These are phyloP conservation scores for Rafetus swinhoei DNA, from an alignment of 2,113 vertebrate species.

Conservation along the genomic window DNA sequence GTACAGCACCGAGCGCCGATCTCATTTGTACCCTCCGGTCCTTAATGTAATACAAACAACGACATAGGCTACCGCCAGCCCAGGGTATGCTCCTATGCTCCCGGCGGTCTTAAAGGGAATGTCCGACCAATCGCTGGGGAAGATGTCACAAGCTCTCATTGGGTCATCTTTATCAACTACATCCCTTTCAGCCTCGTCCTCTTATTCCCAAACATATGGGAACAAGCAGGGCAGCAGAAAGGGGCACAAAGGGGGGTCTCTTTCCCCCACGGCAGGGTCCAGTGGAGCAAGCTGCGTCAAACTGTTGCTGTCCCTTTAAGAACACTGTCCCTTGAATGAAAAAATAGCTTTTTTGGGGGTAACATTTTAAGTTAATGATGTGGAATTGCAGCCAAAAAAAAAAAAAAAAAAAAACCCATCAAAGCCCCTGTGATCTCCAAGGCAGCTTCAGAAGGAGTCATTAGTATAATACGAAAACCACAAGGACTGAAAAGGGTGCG, in stretches of 20 bases:
- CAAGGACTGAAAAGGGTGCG: not conserved
- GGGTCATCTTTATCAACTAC: not conserved
- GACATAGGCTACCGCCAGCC: not conserved
- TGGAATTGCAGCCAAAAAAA: not conserved
- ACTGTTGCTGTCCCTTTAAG: not conserved
- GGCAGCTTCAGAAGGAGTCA: not conserved
- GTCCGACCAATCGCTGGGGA: not conserved
- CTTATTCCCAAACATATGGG: not conserved
- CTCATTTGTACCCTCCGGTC: not conserved
- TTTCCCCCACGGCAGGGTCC: not conserved
- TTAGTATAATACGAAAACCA: accelerated
- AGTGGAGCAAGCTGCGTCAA: not conserved
- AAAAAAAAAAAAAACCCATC: accelerated
- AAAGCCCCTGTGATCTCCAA: not conserved
- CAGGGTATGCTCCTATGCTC: not conserved
- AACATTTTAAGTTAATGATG: not conserved
- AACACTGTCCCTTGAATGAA: accelerated
- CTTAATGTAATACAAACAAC: not conserved
- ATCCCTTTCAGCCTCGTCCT: not conserved
- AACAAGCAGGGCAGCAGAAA: not conserved
- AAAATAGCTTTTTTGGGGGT: accelerated
- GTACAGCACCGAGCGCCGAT: not conserved
- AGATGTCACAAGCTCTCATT: not conserved
- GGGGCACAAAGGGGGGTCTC: not conserved
- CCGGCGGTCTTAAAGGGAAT: not conserved